Evolutionary conservation across 2,888 invertebrate species (phyloP).

Genomic region (Calephelis perditalis): DNA sequence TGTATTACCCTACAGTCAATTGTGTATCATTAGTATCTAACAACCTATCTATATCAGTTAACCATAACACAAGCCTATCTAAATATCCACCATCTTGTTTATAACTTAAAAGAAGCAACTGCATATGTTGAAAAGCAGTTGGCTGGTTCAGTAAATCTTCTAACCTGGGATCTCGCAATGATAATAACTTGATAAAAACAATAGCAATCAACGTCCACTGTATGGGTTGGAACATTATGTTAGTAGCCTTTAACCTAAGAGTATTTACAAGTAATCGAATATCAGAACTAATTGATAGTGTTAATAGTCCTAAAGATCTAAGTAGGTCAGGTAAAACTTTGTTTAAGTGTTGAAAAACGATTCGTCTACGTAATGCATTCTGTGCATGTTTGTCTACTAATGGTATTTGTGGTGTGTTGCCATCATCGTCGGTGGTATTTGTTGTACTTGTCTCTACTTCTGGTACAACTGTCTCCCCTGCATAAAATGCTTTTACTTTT

Average conservation of each 20-base stretch:
- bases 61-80: constrained; percentile 67
- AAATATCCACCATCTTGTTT: constrained; percentile 71
- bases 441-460: constrained; percentile 28
- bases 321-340: constrained; percentile 80
- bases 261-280: constrained; percentile 78
- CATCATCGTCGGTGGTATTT: constrained; percentile 39
- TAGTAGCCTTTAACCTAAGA: constrained; percentile 82
- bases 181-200: constrained; percentile 81
- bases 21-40: constrained; percentile 59
- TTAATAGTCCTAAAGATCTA: constrained; percentile 62
- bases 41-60: constrained; percentile 69
- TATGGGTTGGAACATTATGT: constrained; percentile 84
- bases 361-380: constrained; percentile 81
- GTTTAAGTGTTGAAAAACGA: constrained; percentile 82
- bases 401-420: constrained; percentile 73
- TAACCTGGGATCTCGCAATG: constrained; percentile 53
- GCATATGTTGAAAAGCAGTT: constrained; percentile 59
- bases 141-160: constrained; percentile 47
- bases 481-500: constrained; percentile 81
- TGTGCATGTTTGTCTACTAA: constrained; percentile 82
- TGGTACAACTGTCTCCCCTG: constrained; percentile 70
- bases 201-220: constrained; percentile 85
- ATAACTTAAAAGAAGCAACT: constrained; percentile 66
- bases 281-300: constrained; percentile 59
- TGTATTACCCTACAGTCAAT: constrained; percentile 40